These are phyloP conservation scores for Oryzias melastigma DNA, from an alignment of 2,113 vertebrate species.

Conservation along the genomic window DNA sequence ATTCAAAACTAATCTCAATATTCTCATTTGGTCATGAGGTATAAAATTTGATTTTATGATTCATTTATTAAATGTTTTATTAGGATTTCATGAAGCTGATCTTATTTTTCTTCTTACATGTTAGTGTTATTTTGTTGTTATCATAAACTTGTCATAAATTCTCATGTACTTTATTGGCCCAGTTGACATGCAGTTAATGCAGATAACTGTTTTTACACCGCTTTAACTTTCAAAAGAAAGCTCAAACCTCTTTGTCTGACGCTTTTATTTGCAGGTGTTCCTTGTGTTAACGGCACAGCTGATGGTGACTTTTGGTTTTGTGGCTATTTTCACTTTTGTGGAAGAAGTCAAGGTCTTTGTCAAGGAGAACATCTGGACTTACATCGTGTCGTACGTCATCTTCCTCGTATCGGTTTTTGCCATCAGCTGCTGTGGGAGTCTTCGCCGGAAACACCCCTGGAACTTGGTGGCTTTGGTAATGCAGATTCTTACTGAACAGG, in stretches of 20 bases:
- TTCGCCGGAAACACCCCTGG: conserved; percentile 91
- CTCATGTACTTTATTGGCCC: too few species aligned
- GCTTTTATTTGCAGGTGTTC: conserved; percentile 80
- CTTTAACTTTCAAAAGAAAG: too few species aligned
- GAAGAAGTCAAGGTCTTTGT: conserved; percentile 80
- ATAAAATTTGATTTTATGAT: too few species aligned
- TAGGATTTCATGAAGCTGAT: too few species aligned
- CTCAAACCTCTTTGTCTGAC: not conserved
- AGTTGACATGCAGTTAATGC: too few species aligned
- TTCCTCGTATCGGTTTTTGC: conserved; percentile 87
- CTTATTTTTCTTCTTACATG: too few species aligned
- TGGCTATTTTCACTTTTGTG: conserved; percentile 88
- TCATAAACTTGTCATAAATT: too few species aligned
- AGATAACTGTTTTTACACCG: too few species aligned
- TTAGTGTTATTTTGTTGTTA: too few species aligned
- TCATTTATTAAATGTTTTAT: too few species aligned
- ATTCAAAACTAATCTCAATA: too few species aligned
- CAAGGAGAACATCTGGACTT: conserved; percentile 82
- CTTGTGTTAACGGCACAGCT: conserved; percentile 91
- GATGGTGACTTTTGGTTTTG: conserved; percentile 86
- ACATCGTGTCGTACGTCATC: conserved; percentile 86
- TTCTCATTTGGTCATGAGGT: too few species aligned
- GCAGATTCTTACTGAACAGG: not conserved
- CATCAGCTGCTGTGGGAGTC: conserved; percentile 91
- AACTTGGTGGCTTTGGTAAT: conserved; percentile 89